These are phyloP conservation scores for Holothuria glaberrima DNA, from an alignment of 35 echinoderm and acorn worm genomes.

Conservation along the genomic window DNA sequence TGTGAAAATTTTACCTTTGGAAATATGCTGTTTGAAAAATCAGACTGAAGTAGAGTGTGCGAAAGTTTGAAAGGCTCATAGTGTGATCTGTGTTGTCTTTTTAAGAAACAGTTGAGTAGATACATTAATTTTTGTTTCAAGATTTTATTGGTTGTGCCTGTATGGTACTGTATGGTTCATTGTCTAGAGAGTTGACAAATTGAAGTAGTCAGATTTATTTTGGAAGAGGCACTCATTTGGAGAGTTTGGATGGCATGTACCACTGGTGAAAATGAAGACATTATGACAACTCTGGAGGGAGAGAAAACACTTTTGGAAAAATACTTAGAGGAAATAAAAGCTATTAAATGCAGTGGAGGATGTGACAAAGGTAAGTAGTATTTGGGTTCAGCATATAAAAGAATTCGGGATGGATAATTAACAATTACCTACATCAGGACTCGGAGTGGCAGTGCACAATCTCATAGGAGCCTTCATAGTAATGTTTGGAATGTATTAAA, in stretches of 20 bases:
- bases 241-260: not conserved
- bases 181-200: not conserved
- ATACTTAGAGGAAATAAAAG: constrained; percentile 55
- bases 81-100: too few relatives aligned
- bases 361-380: constrained; percentile 49
- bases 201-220: not conserved
- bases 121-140: not conserved
- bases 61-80: too few relatives aligned
- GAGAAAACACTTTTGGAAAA: constrained; percentile 58
- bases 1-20: too few relatives aligned
- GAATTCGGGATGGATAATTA: too few relatives aligned
- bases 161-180: too few relatives aligned
- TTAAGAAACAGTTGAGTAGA: not conserved
- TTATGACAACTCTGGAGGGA: constrained; percentile 31
- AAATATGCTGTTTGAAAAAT: too few relatives aligned
- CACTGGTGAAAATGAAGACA: constrained; percentile 6
- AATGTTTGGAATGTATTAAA: too few relatives aligned
- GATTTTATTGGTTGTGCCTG: not conserved
- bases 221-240: not conserved
- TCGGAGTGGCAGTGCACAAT: too few relatives aligned
- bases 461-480: too few relatives aligned
- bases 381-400: too few relatives aligned
- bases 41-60: too few relatives aligned
- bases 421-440: too few relatives aligned
- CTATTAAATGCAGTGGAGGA: constrained; percentile 40